Base-by-base conservation (phyloP, 2,113 vertebrate genomes). In the Malurus cyaneus region DNA sequence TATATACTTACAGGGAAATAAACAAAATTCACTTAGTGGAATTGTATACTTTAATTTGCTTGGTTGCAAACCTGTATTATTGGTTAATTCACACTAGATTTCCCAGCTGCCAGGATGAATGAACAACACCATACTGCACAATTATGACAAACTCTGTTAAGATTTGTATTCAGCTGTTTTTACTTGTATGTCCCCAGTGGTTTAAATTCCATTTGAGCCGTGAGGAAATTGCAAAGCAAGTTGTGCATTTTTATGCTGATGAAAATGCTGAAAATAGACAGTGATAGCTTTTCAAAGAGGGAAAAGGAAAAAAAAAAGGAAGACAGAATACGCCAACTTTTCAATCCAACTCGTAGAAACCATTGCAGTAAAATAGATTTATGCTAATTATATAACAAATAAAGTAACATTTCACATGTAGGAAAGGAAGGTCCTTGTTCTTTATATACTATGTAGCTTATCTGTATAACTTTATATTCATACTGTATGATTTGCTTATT, bases 231-330 rank as follows among this genome's bases (percentile, higher is more conserved):
- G 74, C 46, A 92, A 81, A 91, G 72, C 46, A 92, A 92, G 57
- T 87, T 82, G 65, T 85, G 78, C 78, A 59, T 89, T 94, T 96
- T 93, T 87, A 92, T 91, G 73, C 80, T 89, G 79, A 85, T 91
- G 73, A 61, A 91, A 89, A 87, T 28, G 50, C 81, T 87, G 86
- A 91, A 93, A 94, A 92, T 73, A 88, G 61, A 29, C 14, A 25
- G 39, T 8, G 5, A 62, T 73, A 83, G 29, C 56, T 72, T 85
- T 92, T 71, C 66, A 52, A 61, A 82, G 66, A 14, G 46, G n/a
- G 12, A 9, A 31, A 56, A 61, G 14, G 3, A 34, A 41, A 52
- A 39, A 44, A 69, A 62, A 41, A 61, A n/a, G 7, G 23, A 49
- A 86, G 66, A 29, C 29, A 59, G 60, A 74, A 42, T 71, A 62